A percentile compares a stretch with the other conserved stretches of the same genome.
These are phyloP conservation scores for Typhlichthys eigenmanni DNA, from an alignment of 2,797 vertebrate genomes.

Conservation along the genomic window DNA sequence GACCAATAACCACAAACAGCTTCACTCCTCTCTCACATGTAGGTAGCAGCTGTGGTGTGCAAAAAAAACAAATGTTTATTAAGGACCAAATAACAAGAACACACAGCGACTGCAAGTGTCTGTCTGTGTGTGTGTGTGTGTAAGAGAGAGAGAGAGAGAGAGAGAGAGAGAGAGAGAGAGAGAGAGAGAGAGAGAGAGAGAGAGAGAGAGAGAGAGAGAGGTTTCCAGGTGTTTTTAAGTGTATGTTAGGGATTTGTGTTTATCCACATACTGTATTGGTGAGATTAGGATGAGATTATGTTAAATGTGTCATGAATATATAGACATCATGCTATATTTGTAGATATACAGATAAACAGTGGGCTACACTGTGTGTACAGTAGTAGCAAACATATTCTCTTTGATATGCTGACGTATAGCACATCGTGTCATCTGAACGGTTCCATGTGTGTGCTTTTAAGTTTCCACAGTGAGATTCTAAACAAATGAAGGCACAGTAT, in stretches of 20 bases:
- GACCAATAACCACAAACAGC: constrained; percentile 31
- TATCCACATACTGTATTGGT: constrained; percentile 1
- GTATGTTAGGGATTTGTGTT: constrained; percentile 5
- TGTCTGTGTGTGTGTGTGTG: constrained; percentile 23
- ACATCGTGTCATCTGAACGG: constrained; percentile 45
- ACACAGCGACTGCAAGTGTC: constrained; percentile 19
- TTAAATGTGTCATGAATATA: constrained; percentile 38
- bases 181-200: neutral
- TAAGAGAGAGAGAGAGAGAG: constrained; percentile 2
- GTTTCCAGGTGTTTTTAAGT: neutral
- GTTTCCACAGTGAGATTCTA: constrained; percentile 38
- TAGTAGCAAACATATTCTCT: constrained; percentile 35
- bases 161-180: neutral
- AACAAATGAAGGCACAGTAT: constrained; percentile 43
- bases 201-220: neutral
- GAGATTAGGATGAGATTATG: neutral
- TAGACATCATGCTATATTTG: constrained; percentile 20
- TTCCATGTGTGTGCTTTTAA: constrained; percentile 53
- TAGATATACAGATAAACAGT: constrained; percentile 39
- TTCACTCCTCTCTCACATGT: constrained; percentile 29
- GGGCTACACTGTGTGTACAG: constrained; percentile 29
- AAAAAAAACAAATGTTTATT: constrained; percentile 42
- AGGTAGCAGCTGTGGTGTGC: constrained; percentile 39
- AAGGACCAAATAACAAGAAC: constrained; percentile 46
- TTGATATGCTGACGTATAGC: constrained; percentile 36